Evolutionary conservation across 2,888 invertebrate genomes (phyloP), one percentile per base, ranked within the genome.

Genomic region (Azorinus chamasolen): DNA sequence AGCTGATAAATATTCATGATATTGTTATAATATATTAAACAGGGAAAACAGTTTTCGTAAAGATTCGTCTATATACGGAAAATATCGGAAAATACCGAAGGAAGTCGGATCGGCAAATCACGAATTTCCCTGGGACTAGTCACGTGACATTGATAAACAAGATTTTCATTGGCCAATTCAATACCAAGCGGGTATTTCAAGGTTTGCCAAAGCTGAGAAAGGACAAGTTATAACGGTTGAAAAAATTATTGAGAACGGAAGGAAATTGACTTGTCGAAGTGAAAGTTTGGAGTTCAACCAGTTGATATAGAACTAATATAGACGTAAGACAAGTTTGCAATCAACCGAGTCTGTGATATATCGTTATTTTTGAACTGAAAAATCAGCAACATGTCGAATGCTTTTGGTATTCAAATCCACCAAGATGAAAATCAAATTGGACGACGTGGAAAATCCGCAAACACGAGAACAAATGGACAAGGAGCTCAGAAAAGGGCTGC

Each of bases 141-240:
- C 69, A 61, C 43, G 61, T 61, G 69, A 69, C 61, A 43, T n/a
- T 45, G 25, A 25, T 18, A 79, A 82, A 81, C 77, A 82, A 78
- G 37, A 37, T 73, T 84, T 59, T 87, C 72, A 90, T 90, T 90
- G 90, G 90, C 46, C 72, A 37, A 68, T 84, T 83, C 77, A 79
- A 77, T 73, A 74, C 81, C 84, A 79, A 88, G 89, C 90, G 89
- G 89, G 86, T 84, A 85, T 90, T 90, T 89, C 88, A 89, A 88
- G 84, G 82, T 75, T 69, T 78, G 79, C 75, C 75, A 79, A 81
- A 65, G 75, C 78, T 72, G 63, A 62, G 58, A 63, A 48, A 48
- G 57, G 50, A 46, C 20, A 41, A 59, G 46, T 41, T 46, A 50
- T 63, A 61, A 63, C 66, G 68, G 53, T 74, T 61, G 71, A 69